Percentiles rank a stretch among this genome's conserved stretches.
phyloP scores from a whole-genome alignment of 2,797 vertebrate genomes.

The Alfaro cultratus region DNA sequence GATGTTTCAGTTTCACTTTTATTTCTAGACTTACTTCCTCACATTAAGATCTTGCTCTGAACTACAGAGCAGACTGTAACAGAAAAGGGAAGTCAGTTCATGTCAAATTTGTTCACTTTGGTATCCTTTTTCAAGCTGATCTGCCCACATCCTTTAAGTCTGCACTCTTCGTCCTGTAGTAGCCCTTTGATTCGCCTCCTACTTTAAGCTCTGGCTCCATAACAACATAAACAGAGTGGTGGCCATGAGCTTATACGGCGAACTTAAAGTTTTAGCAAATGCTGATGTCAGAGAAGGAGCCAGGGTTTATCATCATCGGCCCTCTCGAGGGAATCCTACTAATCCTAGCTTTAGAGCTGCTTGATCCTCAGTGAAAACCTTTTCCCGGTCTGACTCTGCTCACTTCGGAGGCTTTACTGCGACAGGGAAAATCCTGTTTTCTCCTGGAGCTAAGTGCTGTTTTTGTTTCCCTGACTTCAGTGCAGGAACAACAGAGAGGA shows the following conservation, averaged over 20 bases:
- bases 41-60: background rate
- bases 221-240: conserved; percentile 13
- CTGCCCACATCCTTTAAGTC: conserved; percentile 35
- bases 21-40: background rate
- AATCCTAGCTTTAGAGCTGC: conserved; percentile 38
- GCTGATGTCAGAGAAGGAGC: conserved; percentile 43
- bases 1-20: background rate
- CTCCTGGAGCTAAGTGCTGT: background rate
- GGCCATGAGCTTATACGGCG: conserved; percentile 20
- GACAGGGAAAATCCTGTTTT: conserved; percentile 15
- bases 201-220: conserved; percentile 37
- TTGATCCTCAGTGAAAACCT: conserved; percentile 39
- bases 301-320: conserved; percentile 38
- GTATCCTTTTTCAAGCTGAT: conserved; percentile 37
- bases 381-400: conserved; percentile 25
- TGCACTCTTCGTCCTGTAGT: conserved; percentile 22
- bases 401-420: conserved; percentile 30
- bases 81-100: conserved; percentile 19
- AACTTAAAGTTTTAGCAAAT: conserved; percentile 28
- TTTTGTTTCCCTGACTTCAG: conserved; percentile 22
- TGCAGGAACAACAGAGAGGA: conserved; percentile 27
- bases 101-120: conserved; percentile 51
- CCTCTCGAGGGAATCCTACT: conserved; percentile 45
- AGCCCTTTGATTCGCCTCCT: conserved; percentile 30
- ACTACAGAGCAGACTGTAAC: background rate